These are phyloP conservation scores for Apaloderma vittatum DNA, from an alignment of 2,113 vertebrate species.

Conservation along the genomic window DNA sequence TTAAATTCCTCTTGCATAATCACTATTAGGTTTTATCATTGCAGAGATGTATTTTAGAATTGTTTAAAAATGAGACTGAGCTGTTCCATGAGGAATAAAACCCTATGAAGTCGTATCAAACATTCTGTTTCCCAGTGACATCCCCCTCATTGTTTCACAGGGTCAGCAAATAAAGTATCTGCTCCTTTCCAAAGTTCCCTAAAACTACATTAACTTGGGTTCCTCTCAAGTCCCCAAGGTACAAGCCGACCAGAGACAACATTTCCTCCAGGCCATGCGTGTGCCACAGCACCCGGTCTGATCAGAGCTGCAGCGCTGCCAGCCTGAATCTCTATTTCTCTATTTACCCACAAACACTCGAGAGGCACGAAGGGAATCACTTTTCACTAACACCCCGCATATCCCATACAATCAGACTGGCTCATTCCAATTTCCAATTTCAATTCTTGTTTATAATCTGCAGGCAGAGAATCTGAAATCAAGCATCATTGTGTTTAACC, in stretches of 20 bases:
- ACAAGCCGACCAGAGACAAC: background rate
- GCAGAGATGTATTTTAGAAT: background rate
- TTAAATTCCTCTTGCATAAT: background rate
- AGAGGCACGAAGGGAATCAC: background rate
- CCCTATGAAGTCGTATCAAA: background rate
- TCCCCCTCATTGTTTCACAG: background rate
- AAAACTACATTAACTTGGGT: background rate
- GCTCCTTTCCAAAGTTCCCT: background rate
- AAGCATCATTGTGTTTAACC: background rate
- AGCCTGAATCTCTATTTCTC: background rate
- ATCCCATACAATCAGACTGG: background rate
- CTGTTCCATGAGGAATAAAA: background rate
- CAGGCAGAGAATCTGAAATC: background rate
- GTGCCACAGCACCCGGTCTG: rapidly evolving
- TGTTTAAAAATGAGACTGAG: background rate
- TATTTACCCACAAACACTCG: background rate
- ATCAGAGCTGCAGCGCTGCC: background rate
- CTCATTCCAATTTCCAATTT: background rate
- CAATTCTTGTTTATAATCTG: background rate
- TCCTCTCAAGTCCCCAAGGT: background rate
- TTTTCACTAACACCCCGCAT: background rate
- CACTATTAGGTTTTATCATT: background rate
- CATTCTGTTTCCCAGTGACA: background rate
- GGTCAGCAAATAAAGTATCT: background rate
- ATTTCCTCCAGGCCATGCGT: rapidly evolving